Percentiles rank a stretch among this genome's conserved stretches.
Evolutionary conservation across 2,797 vertebrate genomes (phyloP).

Genomic region (Channallabes apus): DNA sequence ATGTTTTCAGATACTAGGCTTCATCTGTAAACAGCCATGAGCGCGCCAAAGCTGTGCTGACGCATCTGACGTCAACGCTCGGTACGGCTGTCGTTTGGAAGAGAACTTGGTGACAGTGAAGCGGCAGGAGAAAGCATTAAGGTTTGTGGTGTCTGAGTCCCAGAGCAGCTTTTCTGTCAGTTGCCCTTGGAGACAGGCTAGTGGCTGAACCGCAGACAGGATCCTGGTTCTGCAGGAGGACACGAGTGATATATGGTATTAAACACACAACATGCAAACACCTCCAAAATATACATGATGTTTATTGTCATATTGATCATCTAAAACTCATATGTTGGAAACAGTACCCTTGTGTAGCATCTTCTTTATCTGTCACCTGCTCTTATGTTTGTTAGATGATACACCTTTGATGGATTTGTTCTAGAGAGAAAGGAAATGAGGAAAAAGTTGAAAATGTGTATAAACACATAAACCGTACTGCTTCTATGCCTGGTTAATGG

Average conservation of each 20-base stretch:
- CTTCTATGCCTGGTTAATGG: not conserved
- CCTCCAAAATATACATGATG: not conserved
- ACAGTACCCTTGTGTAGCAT: constrained; percentile 26
- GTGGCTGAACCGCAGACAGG: constrained; percentile 30
- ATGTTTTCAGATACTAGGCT: constrained; percentile 13
- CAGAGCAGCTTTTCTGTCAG: constrained; percentile 53
- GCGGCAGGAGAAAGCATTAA: constrained; percentile 64
- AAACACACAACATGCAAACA: not conserved
- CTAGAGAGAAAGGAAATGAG: constrained; percentile 52
- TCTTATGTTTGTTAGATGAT: constrained; percentile 55
- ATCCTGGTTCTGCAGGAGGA: constrained; percentile 21
- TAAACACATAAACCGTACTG: not conserved
- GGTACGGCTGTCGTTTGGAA: constrained; percentile 32
- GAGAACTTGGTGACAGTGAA: constrained; percentile 49
- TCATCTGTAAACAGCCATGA: constrained; percentile 7
- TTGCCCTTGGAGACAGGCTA: constrained; percentile 54
- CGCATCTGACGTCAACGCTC: not conserved
- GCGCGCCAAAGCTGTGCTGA: not conserved
- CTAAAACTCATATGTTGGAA: not conserved
- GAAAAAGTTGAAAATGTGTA: not conserved
- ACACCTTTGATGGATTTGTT: constrained; percentile 73
- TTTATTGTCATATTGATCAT: not conserved
- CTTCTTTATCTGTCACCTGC: constrained; percentile 67
- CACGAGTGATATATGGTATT: not conserved
- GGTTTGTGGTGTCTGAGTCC: constrained; percentile 64